A percentile compares a stretch with the other conserved stretches of the same genome.
Conservation (phyloP, 2,888 invertebrate species). For the Helleia helle region DNA sequence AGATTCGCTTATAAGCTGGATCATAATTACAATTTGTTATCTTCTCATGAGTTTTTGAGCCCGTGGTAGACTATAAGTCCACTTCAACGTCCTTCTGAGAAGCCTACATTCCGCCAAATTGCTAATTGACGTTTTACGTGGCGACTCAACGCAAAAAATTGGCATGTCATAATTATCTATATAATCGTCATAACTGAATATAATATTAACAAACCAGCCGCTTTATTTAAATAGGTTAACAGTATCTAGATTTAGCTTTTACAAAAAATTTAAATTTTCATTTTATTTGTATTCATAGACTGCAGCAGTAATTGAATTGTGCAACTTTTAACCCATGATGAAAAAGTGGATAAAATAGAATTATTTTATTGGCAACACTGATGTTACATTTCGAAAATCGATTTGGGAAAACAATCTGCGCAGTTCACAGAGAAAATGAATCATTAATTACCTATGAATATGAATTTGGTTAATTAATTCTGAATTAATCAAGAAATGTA, state of each 20-base stretch:
- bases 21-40: too few relatives aligned
- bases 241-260: neutral
- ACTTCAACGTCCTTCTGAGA: too few relatives aligned
- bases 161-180: too few relatives aligned
- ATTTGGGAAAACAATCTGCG: neutral
- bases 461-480: neutral
- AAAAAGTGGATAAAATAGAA: neutral
- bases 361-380: neutral
- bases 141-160: too few relatives aligned
- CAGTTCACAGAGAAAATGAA: neutral
- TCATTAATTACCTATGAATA: neutral
- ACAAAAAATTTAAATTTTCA: neutral
- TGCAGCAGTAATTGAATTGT: neutral
- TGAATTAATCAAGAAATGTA: neutral
- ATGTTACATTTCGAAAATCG: neutral
- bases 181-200: too few relatives aligned
- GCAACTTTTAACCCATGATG: neutral
- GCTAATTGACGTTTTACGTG: too few relatives aligned
- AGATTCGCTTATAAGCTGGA: too few relatives aligned
- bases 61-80: too few relatives aligned
- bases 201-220: too few relatives aligned
- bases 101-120: too few relatives aligned
- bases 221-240: too few relatives aligned
- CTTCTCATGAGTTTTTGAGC: too few relatives aligned
- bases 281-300: conserved; percentile 1